Evolutionary conservation across 2,113 vertebrate species (phyloP), one percentile per base, ranked within the genome.

Genomic region (Raja brachyura): DNA sequence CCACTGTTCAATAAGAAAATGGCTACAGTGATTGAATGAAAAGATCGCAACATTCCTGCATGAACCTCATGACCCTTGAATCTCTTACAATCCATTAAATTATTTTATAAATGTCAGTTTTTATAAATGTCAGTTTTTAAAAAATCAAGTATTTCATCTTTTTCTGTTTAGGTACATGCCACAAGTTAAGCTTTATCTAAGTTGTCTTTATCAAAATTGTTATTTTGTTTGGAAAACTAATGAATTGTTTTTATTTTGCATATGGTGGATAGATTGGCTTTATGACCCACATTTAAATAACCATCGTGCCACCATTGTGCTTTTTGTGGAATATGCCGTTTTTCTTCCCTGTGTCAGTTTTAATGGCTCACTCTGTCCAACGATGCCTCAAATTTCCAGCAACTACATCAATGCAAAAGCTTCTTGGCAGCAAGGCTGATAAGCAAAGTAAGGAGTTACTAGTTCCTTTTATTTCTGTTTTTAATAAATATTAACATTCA

Each of bases 181-280:
- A 31, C 25, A 16, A 28, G 81, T 28, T 88, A 6, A 66, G n/a
- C 63, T 31, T 31, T 88, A 63, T 48, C 4, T 63, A 9, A 85
- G 28, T 13, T 31, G n/a, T 63, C 11, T 63, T 63, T 28, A 61
- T 85, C 59, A 9, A 63, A 77, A 88, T n/a, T 88, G 14, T 63
- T 31, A 63, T 88, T 63, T 88, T 88, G 83, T 33, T 88, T 63
- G 83, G 59, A n/a, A 16, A 56, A 56, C 0, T 10, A 59, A 9
- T 61, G 28, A 10, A 61, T 86, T 28, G n/a, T 61, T 86, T 86
- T 86, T 86, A n/a, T 28, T 56, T 86, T 86, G 81, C 81, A 86
- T 22, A 59, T 9, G 25, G 4, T 61, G n/a, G 59, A 88, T n/a
- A 66, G 28, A 31, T 11, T 85, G 81, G 25, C 25, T 25, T 85